Evolutionary conservation across 2,113 vertebrate genomes (phyloP).

Genomic region (Larimichthys polyactis): DNA sequence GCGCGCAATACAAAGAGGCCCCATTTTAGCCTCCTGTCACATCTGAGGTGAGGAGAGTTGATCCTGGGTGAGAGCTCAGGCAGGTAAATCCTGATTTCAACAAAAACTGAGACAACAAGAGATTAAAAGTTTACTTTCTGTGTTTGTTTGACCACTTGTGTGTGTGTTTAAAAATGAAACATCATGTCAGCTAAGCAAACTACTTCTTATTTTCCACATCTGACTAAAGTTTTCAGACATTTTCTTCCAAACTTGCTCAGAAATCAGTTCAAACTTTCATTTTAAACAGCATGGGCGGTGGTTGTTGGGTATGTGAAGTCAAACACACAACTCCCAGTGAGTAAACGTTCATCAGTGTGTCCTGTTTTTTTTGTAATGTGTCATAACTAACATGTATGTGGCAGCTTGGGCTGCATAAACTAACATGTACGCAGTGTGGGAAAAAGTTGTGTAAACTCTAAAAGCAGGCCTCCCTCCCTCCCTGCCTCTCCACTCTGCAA

Average conservation of each 20-base stretch:
- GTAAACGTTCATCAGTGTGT: background rate
- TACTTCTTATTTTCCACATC: background rate
- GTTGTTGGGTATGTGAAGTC: background rate
- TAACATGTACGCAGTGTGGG: background rate
- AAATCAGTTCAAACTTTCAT: background rate
- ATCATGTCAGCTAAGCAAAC: background rate
- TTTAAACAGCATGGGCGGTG: conserved; percentile 1
- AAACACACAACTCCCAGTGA: background rate
- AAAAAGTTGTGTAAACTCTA: background rate
- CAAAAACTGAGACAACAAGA: background rate
- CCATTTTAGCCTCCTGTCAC: conserved; percentile 43
- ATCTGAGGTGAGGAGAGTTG: conserved; percentile 9
- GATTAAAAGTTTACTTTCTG: background rate
- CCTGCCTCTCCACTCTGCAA: background rate
- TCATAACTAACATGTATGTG: background rate
- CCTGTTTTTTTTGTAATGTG: too few species aligned
- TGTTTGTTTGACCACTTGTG: background rate
- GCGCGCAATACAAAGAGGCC: conserved; percentile 35
- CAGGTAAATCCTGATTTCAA: conserved; percentile 39
- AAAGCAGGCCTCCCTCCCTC: conserved; percentile 23
- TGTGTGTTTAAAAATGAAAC: too few species aligned
- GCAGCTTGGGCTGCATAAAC: background rate
- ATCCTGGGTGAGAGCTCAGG: background rate
- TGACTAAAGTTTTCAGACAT: background rate
- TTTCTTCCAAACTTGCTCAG: background rate